Percentiles rank a stretch among this genome's conserved stretches.
phyloP scores from a whole-genome alignment of 2,113 vertebrate genomes.

The Lophochroa leadbeateri region DNA sequence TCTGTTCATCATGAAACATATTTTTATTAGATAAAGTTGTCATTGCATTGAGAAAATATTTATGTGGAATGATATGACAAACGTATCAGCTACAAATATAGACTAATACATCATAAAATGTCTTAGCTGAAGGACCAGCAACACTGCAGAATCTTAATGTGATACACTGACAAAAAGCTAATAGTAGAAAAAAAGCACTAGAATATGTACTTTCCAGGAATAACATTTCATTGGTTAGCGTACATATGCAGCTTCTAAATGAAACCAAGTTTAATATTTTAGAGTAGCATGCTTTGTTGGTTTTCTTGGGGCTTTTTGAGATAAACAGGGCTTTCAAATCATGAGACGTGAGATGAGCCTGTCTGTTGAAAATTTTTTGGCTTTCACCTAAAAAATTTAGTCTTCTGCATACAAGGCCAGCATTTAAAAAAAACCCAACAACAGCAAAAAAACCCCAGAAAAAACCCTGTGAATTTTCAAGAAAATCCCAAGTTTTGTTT shows the following conservation, averaged over 20 bases:
- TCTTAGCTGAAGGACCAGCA: background rate
- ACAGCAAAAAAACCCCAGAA: accelerated
- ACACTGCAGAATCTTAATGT: background rate
- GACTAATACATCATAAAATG: background rate
- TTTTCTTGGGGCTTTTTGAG: background rate
- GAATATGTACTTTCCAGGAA: background rate
- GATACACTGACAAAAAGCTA: background rate
- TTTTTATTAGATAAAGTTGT: background rate
- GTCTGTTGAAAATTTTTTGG: background rate
- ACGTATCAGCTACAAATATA: background rate
- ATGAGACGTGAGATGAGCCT: background rate
- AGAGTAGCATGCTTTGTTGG: background rate
- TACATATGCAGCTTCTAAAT: background rate
- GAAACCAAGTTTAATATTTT: background rate
- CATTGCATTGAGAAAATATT: background rate
- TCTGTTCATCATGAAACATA: background rate
- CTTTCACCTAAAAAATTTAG: background rate
- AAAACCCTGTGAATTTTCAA: background rate
- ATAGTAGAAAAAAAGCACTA: background rate
- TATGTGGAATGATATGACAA: background rate
- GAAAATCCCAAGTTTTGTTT: background rate
- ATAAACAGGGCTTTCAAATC: background rate
- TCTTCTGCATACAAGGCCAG: background rate
- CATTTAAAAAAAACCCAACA: background rate
- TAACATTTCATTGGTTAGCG: background rate